Evolutionary conservation across 2,888 invertebrate species (phyloP).

Genomic region (Drosophila aldrichi): DNA sequence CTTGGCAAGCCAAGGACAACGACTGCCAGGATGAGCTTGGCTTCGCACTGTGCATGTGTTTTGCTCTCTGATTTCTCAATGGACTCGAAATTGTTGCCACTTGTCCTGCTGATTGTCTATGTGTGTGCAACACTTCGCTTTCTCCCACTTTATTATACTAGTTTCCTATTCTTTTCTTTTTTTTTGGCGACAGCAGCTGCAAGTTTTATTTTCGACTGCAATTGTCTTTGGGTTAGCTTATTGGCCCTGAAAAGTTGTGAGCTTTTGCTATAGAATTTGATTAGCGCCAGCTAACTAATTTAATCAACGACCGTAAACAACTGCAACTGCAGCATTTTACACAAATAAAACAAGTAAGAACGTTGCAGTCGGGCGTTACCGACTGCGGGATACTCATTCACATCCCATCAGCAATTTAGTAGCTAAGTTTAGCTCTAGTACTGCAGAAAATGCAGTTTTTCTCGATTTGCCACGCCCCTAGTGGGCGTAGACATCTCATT

Average conservation of each 20-base stretch:
- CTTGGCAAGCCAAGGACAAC: constrained; percentile 22
- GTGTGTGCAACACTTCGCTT: not conserved
- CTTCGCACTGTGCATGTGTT: constrained; percentile 29
- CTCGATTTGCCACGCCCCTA: no score
- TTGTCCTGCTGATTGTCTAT: constrained; percentile 51
- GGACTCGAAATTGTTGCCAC: constrained; percentile 65
- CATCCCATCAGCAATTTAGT: no score
- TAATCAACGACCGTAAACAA: constrained; percentile 21
- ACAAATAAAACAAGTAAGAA: no score
- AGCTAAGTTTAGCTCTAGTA: no score
- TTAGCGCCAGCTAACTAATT: constrained; percentile 37
- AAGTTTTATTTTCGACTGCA: constrained; percentile 11
- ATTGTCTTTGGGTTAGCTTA: constrained; percentile 43
- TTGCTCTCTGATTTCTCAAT: constrained; percentile 69
- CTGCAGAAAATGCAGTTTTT: no score
- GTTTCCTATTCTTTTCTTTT: constrained; percentile 16
- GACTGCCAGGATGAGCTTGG: constrained; percentile 35
- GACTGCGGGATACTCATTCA: no score
- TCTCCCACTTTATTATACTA: constrained; percentile 1
- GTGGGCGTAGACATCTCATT: no score
- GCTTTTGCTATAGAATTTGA: constrained; percentile 39
- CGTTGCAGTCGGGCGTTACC: no score
- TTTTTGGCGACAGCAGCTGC: constrained; percentile 21
- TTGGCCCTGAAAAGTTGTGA: constrained; percentile 38
- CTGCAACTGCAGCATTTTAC: not conserved